phyloP scores from a whole-genome alignment of 2,888 invertebrate species.

The Habrosyne pyritoides region DNA sequence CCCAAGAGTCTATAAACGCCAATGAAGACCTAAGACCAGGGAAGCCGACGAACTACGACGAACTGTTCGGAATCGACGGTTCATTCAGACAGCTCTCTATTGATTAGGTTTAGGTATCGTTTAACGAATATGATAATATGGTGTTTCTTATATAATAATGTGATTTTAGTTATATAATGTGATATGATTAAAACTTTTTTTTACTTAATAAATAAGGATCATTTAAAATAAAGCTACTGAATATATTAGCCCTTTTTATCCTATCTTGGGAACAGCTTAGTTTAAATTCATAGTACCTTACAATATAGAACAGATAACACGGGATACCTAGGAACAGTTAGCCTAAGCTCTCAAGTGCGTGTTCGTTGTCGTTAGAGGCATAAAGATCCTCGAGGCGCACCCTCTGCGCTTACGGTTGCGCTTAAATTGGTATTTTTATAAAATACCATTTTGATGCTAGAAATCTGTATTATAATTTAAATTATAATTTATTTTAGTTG shows the following conservation, averaged over 20 bases:
- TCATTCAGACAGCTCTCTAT: conserved; percentile 92
- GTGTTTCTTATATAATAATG: conserved; percentile 5
- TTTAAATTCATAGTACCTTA: no score
- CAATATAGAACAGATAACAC: no score
- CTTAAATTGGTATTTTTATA: no score
- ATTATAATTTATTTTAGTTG: not conserved
- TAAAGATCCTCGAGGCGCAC: no score
- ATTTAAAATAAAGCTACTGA: no score
- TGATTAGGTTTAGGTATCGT: conserved; percentile 69
- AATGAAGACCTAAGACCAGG: conserved; percentile 91
- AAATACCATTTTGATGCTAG: not conserved
- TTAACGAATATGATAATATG: not conserved
- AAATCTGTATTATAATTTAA: not conserved
- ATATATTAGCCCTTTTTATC: no score
- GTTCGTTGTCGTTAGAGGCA: no score
- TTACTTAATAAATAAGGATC: not conserved
- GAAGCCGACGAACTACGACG: conserved; percentile 92
- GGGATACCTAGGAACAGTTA: no score
- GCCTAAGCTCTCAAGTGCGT: no score
- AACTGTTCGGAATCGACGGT: conserved; percentile 93
- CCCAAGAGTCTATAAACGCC: conserved; percentile 89
- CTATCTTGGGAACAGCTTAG: no score
- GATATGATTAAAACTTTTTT: not conserved
- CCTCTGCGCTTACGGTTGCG: no score
- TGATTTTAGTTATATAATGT: not conserved